Conservation (phyloP, 2,797 vertebrate species). For the Babyrousa celebensis region DNA sequence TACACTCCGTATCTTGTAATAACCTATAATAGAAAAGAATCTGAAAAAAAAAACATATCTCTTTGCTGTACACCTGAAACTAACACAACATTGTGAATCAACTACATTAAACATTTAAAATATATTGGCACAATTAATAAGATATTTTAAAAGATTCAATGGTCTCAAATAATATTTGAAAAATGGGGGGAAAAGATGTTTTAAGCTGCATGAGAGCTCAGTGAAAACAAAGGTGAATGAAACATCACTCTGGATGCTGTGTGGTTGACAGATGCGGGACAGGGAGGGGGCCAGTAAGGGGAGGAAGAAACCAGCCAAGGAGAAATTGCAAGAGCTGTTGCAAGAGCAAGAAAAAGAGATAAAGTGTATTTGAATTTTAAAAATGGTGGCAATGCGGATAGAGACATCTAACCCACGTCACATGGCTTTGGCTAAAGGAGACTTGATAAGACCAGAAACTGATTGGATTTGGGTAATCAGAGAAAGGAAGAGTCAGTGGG, state of each 20-base stretch:
- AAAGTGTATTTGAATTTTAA: not conserved
- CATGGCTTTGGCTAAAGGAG: not conserved
- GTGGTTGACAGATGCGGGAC: not conserved
- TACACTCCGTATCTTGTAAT: too few relatives aligned
- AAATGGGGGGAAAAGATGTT: not conserved
- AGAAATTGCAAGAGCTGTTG: not conserved
- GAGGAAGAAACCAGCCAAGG: not conserved
- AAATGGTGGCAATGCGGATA: not conserved
- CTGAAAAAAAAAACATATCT: too few relatives aligned
- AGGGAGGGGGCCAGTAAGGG: accelerated
- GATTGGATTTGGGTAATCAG: not conserved
- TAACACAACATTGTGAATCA: too few relatives aligned
- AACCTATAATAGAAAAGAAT: too few relatives aligned
- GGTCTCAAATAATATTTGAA: too few relatives aligned
- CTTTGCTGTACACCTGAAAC: too few relatives aligned
- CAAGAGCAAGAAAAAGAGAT: not conserved
- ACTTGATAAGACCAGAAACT: not conserved
- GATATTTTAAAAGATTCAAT: too few relatives aligned
- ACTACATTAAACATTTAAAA: too few relatives aligned
- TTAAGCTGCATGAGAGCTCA: not conserved
- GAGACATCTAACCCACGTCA: not conserved
- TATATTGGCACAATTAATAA: too few relatives aligned
- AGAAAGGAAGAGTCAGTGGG: not conserved
- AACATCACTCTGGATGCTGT: not conserved
- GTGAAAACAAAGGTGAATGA: not conserved